Percentiles rank a stretch among this genome's conserved stretches.
Conservation (phyloP, 2,888 invertebrate genomes). For the Eupelmus urozonus region DNA sequence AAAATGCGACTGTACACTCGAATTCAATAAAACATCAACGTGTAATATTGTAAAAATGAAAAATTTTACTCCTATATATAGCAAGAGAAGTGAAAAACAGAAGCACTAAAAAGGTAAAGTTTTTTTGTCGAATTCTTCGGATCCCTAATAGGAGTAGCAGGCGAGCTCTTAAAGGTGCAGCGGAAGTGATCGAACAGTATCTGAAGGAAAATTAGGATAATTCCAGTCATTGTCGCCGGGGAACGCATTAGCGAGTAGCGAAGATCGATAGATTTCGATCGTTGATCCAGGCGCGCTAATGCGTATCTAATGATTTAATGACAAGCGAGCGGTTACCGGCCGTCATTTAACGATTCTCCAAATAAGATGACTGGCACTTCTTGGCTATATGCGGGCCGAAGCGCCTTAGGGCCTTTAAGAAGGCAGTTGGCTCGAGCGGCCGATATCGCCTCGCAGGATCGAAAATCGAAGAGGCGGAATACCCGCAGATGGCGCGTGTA, state of each 20-base stretch:
- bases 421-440: slow-evolving; percentile 13
- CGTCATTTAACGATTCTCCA: slow-evolving; percentile 65
- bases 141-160: slow-evolving; percentile 12
- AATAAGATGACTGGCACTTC: slow-evolving; percentile 49
- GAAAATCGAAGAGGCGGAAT: slow-evolving; percentile 18
- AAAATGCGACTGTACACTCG: too few species aligned
- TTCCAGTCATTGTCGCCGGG: slow-evolving; percentile 36
- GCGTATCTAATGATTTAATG: slow-evolving; percentile 75
- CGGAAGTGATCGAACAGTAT: slow-evolving; percentile 42
- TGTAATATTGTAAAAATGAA: too few species aligned
- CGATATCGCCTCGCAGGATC: slow-evolving; percentile 41
- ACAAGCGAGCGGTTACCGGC: slow-evolving; percentile 62
- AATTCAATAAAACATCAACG: too few species aligned
- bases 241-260: slow-evolving; percentile 32
- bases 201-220: slow-evolving; percentile 24
- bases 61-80: background rate
- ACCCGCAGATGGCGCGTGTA: slow-evolving; percentile 28
- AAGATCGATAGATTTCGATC: slow-evolving; percentile 48
- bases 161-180: slow-evolving; percentile 21
- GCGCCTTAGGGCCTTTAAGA: background rate
- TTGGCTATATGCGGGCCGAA: slow-evolving; percentile 24
- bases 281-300: slow-evolving; percentile 65
- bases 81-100: background rate
- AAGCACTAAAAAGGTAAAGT: background rate
- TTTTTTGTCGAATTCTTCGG: background rate